Percentiles rank a stretch among this genome's conserved stretches.
Evolutionary conservation across 1,140 invertebrate genomes (phyloP).

Genomic region (Danaus melanippus): DNA sequence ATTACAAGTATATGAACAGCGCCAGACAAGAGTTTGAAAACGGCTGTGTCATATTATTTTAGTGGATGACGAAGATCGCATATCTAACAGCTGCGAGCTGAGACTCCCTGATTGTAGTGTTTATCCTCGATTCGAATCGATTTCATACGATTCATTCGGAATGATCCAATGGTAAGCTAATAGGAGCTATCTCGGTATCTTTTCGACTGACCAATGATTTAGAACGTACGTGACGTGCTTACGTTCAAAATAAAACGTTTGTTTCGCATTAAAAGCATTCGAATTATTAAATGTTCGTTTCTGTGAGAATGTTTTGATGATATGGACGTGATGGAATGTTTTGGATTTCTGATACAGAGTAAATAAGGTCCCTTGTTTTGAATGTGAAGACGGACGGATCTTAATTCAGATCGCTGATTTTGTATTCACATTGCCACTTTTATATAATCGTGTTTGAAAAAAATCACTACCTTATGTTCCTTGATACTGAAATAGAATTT

Average conservation of each 20-base stretch:
- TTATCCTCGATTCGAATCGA: conserved; percentile 66
- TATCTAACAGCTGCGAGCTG: conserved; percentile 61
- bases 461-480: no score
- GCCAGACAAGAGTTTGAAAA: conserved; percentile 47
- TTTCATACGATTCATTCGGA: conserved; percentile 65
- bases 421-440: no score
- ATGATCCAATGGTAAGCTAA: conserved; percentile 62
- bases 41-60: conserved; percentile 69
- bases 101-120: conserved; percentile 60
- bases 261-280: conserved; percentile 61
- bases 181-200: conserved; percentile 60
- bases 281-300: conserved; percentile 65
- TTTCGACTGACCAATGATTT: conserved; percentile 64
- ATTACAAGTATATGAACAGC: conserved; percentile 54
- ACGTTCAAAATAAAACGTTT: conserved; percentile 64
- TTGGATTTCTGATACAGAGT: neutral
- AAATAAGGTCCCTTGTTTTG: no score
- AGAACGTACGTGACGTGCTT: conserved; percentile 64
- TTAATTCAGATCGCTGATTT: no score
- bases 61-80: conserved; percentile 64
- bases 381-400: no score
- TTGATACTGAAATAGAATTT: no score
- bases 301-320: conserved; percentile 64
- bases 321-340: conserved; percentile 48
- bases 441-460: no score